phyloP scores from a whole-genome alignment of 2,888 invertebrate species.

The Andrena marginata region DNA sequence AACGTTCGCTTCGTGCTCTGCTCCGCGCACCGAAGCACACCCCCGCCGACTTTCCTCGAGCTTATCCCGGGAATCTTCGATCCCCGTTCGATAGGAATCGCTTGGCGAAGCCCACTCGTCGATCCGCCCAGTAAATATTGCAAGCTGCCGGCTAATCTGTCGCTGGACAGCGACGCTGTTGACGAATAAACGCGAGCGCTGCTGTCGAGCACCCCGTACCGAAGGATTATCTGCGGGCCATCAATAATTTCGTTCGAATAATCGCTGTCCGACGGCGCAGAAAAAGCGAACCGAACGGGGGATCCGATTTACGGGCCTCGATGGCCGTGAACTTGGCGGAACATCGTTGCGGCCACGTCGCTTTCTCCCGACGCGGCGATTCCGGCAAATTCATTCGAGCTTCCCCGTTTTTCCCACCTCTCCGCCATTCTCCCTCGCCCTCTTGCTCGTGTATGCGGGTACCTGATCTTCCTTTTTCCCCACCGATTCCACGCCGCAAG shows the following conservation, averaged over 20 bases:
- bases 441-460: background rate
- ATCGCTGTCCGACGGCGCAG: no score
- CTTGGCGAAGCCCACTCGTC: background rate
- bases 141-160: background rate
- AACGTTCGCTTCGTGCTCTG: slow-evolving; percentile 36
- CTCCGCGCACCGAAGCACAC: no score
- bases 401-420: slow-evolving; percentile 3
- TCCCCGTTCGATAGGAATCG: background rate
- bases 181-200: background rate
- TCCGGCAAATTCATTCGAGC: slow-evolving; percentile 37
- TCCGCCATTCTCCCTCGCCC: background rate
- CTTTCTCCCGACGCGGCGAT: background rate
- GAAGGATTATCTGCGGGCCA: no score
- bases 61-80: slow-evolving; percentile 15
- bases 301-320: background rate
- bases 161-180: background rate
- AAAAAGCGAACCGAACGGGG: no score
- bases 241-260: no score
- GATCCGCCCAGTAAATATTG: background rate
- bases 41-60: background rate
- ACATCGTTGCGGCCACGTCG: slow-evolving; percentile 4
- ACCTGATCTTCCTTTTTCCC: background rate
- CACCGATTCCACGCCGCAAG: background rate
- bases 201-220: no score
- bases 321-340: slow-evolving; percentile 2